Conservation (phyloP, 1,140 invertebrate genomes). For the Calycopis cecrops region DNA sequence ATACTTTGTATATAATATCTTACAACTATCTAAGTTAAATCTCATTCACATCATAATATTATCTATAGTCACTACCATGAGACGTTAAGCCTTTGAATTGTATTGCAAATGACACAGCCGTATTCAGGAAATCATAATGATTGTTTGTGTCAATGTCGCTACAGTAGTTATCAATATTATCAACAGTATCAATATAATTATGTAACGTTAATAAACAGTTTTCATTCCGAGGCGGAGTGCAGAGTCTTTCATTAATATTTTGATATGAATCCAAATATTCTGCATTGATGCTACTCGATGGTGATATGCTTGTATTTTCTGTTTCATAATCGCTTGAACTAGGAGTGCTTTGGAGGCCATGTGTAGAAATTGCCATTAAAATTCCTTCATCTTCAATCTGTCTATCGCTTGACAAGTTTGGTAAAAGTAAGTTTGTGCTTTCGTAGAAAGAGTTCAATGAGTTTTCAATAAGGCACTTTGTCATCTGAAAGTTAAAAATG, state of each 20-base stretch:
- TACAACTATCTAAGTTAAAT: background rate
- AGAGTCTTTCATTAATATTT: too few species aligned
- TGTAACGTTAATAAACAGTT: too few species aligned
- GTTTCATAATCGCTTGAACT: conserved; percentile 34
- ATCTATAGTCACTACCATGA: conserved; percentile 62
- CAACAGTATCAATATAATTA: background rate
- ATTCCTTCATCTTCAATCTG: conserved; percentile 79
- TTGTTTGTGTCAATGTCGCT: conserved; percentile 42
- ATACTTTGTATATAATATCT: conserved; percentile 7
- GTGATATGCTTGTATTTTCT: conserved; percentile 28
- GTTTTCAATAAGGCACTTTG: conserved; percentile 83
- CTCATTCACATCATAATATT: conserved; percentile 25
- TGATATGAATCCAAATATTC: conserved; percentile 24
- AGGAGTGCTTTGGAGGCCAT: conserved; percentile 75
- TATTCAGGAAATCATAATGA: conserved; percentile 78
- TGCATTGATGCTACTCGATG: conserved; percentile 41
- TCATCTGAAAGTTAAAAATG: conserved; percentile 63
- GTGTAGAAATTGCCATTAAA: conserved; percentile 78
- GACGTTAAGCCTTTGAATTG: conserved; percentile 82
- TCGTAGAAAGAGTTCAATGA: conserved; percentile 34
- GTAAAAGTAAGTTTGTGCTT: too few species aligned
- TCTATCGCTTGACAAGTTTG: too few species aligned
- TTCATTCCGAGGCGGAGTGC: too few species aligned
- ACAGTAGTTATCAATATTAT: conserved; percentile 28
- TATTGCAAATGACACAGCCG: conserved; percentile 81